Conservation (phyloP, 2,797 vertebrate species). For the Squalus acanthias region DNA sequence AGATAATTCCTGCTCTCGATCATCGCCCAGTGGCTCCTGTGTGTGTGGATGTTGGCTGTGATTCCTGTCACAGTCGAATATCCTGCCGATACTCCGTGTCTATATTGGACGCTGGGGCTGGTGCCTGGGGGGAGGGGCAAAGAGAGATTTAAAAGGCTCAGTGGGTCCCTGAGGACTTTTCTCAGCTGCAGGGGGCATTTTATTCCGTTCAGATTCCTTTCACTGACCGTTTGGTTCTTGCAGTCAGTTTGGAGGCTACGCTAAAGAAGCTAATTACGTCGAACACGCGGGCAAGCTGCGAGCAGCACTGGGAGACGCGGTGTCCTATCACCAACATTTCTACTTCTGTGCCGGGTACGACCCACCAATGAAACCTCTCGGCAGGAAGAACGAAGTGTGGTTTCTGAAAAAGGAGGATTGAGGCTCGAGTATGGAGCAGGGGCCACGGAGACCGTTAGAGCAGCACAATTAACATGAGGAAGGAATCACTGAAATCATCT, state of each 20-base stretch:
- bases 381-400: conserved; percentile 85
- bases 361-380: conserved; percentile 79
- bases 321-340: conserved; percentile 66
- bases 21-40: too few relatives aligned
- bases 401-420: conserved; percentile 67
- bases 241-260: conserved; percentile 84
- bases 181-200: too few relatives aligned
- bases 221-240: not conserved
- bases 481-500: not conserved
- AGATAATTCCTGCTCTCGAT: too few relatives aligned
- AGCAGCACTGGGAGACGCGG: conserved; percentile 69
- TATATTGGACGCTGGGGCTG: not conserved
- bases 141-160: too few relatives aligned
- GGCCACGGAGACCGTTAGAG: not conserved
- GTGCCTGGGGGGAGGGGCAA: not conserved
- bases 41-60: not conserved
- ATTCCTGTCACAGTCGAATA: not conserved
- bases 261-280: conserved; percentile 73
- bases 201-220: not conserved
- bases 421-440: not conserved
- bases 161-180: too few relatives aligned
- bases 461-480: not conserved
- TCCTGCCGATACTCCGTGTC: not conserved
- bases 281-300: conserved; percentile 69
- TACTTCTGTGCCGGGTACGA: conserved; percentile 84